phyloP scores from a whole-genome alignment of 2,888 invertebrate genomes.

The Lithophane socia region DNA sequence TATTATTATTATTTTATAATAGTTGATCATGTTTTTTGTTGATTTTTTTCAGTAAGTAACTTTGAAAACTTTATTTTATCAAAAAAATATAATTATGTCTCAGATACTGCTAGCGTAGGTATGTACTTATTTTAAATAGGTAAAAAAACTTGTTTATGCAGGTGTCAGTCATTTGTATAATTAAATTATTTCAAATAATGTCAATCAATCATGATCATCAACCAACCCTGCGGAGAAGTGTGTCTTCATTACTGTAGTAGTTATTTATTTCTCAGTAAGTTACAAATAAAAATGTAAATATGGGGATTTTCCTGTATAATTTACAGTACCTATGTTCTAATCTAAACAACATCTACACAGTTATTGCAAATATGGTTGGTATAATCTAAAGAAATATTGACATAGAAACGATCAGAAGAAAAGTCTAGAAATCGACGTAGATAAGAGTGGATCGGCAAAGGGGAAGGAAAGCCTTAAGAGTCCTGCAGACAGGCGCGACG shows the following conservation, averaged over 20 bases:
- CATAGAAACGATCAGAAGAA: neutral
- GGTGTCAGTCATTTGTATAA: neutral
- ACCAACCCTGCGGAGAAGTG: neutral
- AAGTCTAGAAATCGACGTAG: too few species aligned
- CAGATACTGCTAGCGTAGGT: too few species aligned
- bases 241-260: neutral
- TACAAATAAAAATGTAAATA: neutral
- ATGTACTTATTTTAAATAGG: too few species aligned
- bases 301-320: slow-evolving; percentile 1
- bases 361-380: neutral
- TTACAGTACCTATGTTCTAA: neutral
- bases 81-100: too few species aligned
- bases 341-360: neutral
- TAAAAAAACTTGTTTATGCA: neutral
- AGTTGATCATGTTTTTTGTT: too few species aligned
- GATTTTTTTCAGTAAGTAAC: too few species aligned
- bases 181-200: neutral
- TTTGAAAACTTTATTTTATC: too few species aligned
- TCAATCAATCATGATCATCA: too few species aligned
- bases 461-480: too few species aligned
- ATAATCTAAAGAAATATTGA: neutral
- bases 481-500: too few species aligned
- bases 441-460: too few species aligned
- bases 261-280: slow-evolving; percentile 6
- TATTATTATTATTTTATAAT: too few species aligned